These are phyloP conservation scores for Acheta domesticus DNA, from an alignment of 2,888 invertebrate species.

Conservation along the genomic window DNA sequence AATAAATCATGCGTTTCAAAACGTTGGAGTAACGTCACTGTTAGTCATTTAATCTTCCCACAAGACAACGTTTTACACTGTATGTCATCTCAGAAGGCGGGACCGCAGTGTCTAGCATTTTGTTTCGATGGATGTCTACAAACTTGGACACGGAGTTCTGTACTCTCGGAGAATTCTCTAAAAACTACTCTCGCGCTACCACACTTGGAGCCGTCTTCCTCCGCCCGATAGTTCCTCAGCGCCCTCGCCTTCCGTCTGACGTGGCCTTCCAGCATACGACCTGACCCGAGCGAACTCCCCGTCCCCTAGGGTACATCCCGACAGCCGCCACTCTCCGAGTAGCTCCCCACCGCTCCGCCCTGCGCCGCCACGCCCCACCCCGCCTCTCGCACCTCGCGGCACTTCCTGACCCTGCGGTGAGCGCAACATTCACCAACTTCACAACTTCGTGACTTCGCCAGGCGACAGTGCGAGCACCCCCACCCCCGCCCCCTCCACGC, in stretches of 20 bases:
- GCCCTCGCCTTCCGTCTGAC: neutral
- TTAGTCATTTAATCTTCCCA: too few relatives aligned
- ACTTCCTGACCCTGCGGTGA: neutral
- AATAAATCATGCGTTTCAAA: too few relatives aligned
- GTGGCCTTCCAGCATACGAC: neutral
- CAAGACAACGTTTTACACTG: too few relatives aligned
- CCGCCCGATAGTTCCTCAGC: too few relatives aligned
- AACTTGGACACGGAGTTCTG: too few relatives aligned
- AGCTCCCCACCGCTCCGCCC: neutral
- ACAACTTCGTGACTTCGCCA: slow-evolving; percentile 2
- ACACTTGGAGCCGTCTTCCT: too few relatives aligned
- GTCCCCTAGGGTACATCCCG: neutral
- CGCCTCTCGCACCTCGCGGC: neutral
- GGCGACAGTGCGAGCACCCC: neutral
- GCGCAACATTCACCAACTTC: neutral
- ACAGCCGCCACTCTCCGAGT: neutral
- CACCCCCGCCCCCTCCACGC: neutral
- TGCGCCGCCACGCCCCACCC: neutral
- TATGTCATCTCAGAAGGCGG: too few relatives aligned
- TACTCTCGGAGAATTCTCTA: too few relatives aligned
- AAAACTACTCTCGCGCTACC: too few relatives aligned
- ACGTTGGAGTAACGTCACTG: too few relatives aligned
- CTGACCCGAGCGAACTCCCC: neutral
- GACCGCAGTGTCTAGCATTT: too few relatives aligned
- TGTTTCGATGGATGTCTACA: too few relatives aligned